Percentiles rank a stretch among this genome's conserved stretches.
phyloP scores from a whole-genome alignment of 2,888 invertebrate genomes.

The Eupithecia tripunctaria region DNA sequence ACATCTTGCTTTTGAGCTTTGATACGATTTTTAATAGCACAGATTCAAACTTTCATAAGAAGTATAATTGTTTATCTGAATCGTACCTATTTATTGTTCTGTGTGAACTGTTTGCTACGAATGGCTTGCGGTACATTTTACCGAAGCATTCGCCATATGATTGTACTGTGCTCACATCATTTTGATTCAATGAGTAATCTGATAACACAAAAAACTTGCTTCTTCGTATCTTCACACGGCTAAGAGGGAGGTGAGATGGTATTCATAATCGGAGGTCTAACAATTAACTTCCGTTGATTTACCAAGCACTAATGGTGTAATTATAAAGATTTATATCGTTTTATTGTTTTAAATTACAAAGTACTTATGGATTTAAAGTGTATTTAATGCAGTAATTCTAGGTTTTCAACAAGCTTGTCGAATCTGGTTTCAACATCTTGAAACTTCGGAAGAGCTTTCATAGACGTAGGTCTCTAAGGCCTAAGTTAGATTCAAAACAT shows the following conservation, averaged over 20 bases:
- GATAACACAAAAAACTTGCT: constrained; percentile 64
- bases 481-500: not conserved
- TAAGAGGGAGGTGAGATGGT: constrained; percentile 65
- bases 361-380: constrained; percentile 45
- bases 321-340: constrained; percentile 67
- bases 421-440: constrained; percentile 25
- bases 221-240: constrained; percentile 70
- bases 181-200: constrained; percentile 62
- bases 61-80: constrained; percentile 18
- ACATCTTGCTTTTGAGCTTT: not conserved
- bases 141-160: constrained; percentile 31
- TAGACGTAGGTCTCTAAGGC: not conserved
- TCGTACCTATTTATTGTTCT: constrained; percentile 23
- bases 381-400: constrained; percentile 43
- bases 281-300: constrained; percentile 75
- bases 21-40: not conserved
- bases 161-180: constrained; percentile 53
- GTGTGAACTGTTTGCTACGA: constrained; percentile 29
- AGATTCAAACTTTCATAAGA: not conserved
- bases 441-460: not conserved
- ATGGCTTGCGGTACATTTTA: constrained; percentile 34
- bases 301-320: constrained; percentile 66
- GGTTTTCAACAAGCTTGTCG: constrained; percentile 39
- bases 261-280: constrained; percentile 66
- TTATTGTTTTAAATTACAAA: constrained; percentile 56